phyloP scores from a whole-genome alignment of 2,797 vertebrate genomes.

The Ataeniobius toweri region DNA sequence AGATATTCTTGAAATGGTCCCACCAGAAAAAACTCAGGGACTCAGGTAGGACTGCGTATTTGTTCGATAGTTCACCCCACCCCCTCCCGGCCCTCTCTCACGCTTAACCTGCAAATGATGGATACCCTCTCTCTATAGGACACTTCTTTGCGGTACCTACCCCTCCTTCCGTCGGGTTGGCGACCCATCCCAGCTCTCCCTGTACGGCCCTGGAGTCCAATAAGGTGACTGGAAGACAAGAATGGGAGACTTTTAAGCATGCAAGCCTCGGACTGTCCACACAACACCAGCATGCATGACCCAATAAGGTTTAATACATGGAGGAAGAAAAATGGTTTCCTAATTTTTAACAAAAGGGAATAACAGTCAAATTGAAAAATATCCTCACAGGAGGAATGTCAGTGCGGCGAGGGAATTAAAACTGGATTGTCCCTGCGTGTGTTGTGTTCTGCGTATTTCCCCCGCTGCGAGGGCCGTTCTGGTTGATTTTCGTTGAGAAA shows the following conservation, averaged over 20 bases:
- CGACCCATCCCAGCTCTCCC: constrained; percentile 95
- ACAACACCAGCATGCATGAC: constrained; percentile 31
- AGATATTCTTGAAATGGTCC: constrained; percentile 42
- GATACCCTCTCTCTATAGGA: constrained; percentile 70
- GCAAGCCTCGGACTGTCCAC: constrained; percentile 19
- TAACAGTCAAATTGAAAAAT: constrained; percentile 20
- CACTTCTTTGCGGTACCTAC: constrained; percentile 83
- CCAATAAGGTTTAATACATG: constrained; percentile 1
- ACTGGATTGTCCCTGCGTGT: not conserved
- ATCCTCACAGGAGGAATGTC: constrained; percentile 2
- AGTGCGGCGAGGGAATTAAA: constrained; percentile 3
- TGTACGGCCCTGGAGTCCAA: constrained; percentile 95
- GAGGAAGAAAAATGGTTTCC: constrained; percentile 1
- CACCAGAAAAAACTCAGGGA: constrained; percentile 27
- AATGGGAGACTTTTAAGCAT: constrained; percentile 50
- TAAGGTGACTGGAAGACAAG: constrained; percentile 88
- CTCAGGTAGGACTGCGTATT: constrained; percentile 58
- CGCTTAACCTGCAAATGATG: constrained; percentile 36
- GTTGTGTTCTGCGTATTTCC: constrained; percentile 6
- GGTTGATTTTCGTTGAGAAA: constrained; percentile 33
- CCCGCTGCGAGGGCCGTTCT: constrained; percentile 2
- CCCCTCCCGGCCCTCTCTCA: not conserved
- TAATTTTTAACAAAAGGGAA: constrained; percentile 1
- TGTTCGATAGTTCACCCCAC: constrained; percentile 12
- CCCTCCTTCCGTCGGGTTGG: constrained; percentile 94